Base-by-base conservation (phyloP, 2,888 invertebrate genomes). In the Stenotaenia linearis region DNA sequence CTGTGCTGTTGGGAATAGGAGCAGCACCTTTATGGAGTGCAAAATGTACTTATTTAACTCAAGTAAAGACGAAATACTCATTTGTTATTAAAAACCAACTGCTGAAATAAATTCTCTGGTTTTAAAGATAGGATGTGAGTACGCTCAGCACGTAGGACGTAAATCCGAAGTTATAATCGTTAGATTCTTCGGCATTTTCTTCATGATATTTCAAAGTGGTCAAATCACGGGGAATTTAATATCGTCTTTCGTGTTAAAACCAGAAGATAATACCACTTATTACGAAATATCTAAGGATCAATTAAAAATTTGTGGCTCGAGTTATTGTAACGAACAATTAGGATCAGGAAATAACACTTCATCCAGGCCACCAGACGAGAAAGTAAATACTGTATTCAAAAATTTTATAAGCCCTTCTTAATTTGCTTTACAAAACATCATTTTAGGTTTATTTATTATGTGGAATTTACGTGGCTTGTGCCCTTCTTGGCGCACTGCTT, bases 21-120 rank as follows among this genome's bases (percentile, higher is more conserved):
- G 98, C 97, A 1, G 97, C 97, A 0, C 97, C 97, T 76, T 93
- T 98, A 92, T 98, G 98, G 98, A 95, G 97, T 0, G 95, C 98
- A n/a, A 96, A 98, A 86, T 97, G 98, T 80, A 96, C 96, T 0
- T 98, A 98, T 86, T 90, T 98, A 81, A 98, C 98, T 15, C 84
- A 84, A 81, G 83, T 84, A 77, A 40, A n/a, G 9, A 50, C 7
- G 10, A 23, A 50, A 50, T 10, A 4, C 7, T 12, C 5, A 78
- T 1, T 3, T 35, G 2, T 32, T n/a, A 35, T 18, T 0, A 77
- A 50, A 50, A 78, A 7, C 1, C 9, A 23, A 50, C 28, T 7
- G 7, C 45, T 79, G 1, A 40, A 69, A n/a, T 30, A 28, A 79
- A 79, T 35, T 23, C 3, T 32, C 28, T 75, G 30, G 32, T 50